Percentiles rank a stretch among this genome's conserved stretches.
Conservation (phyloP, 1,140 invertebrate species). For the Caligus rogercresseyi region DNA sequence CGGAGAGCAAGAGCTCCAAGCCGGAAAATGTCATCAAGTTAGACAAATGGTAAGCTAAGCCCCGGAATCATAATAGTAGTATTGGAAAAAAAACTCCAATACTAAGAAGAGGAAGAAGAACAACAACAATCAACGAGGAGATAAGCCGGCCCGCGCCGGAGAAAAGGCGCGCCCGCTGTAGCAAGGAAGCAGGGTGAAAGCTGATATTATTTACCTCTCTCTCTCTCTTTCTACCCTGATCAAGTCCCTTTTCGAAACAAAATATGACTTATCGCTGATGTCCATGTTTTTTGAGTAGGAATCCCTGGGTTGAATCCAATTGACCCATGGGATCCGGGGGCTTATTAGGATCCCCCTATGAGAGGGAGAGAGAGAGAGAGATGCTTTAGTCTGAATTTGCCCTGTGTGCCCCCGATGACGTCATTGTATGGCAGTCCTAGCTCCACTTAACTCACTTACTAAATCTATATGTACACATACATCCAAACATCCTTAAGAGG, state of each 20-base stretch:
- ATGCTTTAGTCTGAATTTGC: not conserved
- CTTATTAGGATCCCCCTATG: too few species aligned
- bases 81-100: not conserved
- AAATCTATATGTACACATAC: not conserved
- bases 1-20: slow-evolving; percentile 18
- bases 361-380: not conserved
- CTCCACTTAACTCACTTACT: not conserved
- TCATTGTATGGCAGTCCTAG: not conserved
- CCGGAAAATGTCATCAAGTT: slow-evolving; percentile 19
- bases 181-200: not conserved
- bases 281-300: too few species aligned
- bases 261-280: too few species aligned
- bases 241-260: too few species aligned
- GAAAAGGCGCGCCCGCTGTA: not conserved
- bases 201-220: too few species aligned
- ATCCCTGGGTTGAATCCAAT: too few species aligned
- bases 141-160: not conserved
- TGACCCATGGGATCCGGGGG: too few species aligned
- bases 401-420: not conserved
- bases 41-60: slow-evolving; percentile 16
- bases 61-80: too few species aligned
- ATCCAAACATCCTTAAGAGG: not conserved
- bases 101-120: too few species aligned
- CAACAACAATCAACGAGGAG: too few species aligned
- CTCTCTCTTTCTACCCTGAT: too few species aligned